Evolutionary conservation across 2,797 vertebrate genomes (phyloP).

Genomic region (Stomatorhinus walkeri): DNA sequence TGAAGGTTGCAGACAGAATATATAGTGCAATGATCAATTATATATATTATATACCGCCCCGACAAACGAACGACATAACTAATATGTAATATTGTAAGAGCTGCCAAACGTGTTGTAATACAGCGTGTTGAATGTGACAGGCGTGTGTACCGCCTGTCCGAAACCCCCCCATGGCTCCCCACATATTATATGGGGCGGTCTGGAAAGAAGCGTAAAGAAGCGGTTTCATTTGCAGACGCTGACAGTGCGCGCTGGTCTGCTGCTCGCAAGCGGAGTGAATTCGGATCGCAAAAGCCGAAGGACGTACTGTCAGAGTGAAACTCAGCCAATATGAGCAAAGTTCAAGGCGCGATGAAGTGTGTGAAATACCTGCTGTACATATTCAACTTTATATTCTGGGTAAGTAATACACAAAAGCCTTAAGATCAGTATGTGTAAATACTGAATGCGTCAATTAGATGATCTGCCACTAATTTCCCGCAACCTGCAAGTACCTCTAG

Average conservation of each 20-base stretch:
- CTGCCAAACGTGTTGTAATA: neutral
- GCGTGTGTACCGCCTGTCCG: neutral
- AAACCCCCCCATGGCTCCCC: conserved; percentile 8
- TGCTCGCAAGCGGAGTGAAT: neutral
- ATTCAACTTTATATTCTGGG: conserved; percentile 95
- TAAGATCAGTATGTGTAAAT: neutral
- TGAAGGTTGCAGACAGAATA: neutral
- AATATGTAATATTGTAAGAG: neutral
- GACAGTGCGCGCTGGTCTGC: conserved; percentile 37
- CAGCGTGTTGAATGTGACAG: neutral
- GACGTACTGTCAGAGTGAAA: neutral
- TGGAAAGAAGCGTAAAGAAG: conserved; percentile 27
- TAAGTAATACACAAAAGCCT: conserved; percentile 53
- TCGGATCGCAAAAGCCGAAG: neutral
- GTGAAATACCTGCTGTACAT: conserved; percentile 87
- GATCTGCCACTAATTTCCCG: neutral
- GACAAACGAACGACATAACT: neutral
- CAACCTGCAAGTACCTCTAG: neutral
- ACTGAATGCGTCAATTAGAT: neutral
- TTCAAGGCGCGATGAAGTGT: conserved; percentile 79
- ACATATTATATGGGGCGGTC: conserved; percentile 43
- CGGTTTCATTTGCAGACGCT: conserved; percentile 38
- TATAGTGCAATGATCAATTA: neutral
- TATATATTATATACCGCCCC: neutral
- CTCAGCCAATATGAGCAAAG: conserved; percentile 67